phyloP scores from a whole-genome alignment of 2,113 vertebrate species.

The Azemiops feae region DNA sequence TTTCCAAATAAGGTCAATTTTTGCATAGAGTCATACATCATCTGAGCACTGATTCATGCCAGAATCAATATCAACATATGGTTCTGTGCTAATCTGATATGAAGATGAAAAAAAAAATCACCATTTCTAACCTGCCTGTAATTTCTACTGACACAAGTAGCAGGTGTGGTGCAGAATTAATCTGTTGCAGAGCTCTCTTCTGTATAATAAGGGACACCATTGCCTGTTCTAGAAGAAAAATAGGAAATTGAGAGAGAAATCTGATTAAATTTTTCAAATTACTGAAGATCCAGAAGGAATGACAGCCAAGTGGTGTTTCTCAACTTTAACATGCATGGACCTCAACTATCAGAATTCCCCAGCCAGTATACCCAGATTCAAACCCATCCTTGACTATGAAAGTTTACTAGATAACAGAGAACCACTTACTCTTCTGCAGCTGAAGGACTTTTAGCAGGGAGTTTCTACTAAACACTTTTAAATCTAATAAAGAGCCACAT shows the following conservation, averaged over 20 bases:
- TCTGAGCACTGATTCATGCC: neutral
- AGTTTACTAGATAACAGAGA: neutral
- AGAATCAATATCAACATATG: constrained; percentile 29
- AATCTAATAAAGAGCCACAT: neutral
- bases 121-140: neutral
- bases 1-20: neutral
- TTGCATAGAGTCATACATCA: constrained; percentile 14
- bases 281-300: neutral
- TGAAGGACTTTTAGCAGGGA: neutral
- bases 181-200: neutral
- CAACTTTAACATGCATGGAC: neutral
- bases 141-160: constrained; percentile 1
- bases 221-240: neutral
- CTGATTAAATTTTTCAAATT: neutral
- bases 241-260: neutral
- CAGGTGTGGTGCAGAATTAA: constrained; percentile 27
- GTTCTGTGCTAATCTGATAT: constrained; percentile 7
- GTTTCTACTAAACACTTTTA: neutral
- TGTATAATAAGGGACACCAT: neutral
- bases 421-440: too few relatives aligned
- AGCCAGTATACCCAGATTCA: neutral
- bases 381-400: neutral
- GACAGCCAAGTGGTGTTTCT: neutral
- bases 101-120: neutral
- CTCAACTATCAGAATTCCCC: neutral